phyloP scores from a whole-genome alignment of 2,797 vertebrate species.

The Brachyalestes nurse region DNA sequence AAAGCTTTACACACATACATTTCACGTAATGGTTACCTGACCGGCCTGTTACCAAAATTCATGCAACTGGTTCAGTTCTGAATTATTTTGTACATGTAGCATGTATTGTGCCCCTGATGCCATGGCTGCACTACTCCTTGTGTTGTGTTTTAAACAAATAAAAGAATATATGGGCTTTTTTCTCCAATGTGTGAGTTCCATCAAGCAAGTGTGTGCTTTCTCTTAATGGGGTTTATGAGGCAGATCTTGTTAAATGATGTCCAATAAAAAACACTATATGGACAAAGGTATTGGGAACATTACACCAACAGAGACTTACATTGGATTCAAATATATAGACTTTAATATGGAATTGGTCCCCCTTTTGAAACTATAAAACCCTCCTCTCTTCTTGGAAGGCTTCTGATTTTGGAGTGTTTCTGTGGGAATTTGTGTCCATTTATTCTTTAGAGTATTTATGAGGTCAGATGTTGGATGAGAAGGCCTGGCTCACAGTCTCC shows the following conservation, averaged over 20 bases:
- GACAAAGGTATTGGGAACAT: too few relatives aligned
- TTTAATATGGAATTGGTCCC: too few relatives aligned
- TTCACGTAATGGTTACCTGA: conserved; percentile 67
- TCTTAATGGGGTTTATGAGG: not conserved
- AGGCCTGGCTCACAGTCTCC: too few relatives aligned
- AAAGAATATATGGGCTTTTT: conserved; percentile 77
- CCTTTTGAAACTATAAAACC: too few relatives aligned
- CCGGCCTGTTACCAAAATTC: conserved; percentile 69
- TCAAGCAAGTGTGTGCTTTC: not conserved
- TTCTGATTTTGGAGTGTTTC: too few relatives aligned
- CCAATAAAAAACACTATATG: too few relatives aligned
- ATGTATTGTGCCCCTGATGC: conserved; percentile 82
- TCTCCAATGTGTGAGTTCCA: conserved; percentile 59
- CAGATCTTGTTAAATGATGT: not conserved
- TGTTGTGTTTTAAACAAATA: conserved; percentile 86
- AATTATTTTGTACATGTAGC: conserved; percentile 81
- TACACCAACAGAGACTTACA: too few relatives aligned
- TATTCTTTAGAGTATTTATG: too few relatives aligned
- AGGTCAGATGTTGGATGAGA: too few relatives aligned
- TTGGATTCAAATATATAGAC: too few relatives aligned
- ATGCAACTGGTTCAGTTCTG: conserved; percentile 70
- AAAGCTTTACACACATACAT: conserved; percentile 43
- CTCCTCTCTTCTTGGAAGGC: too few relatives aligned
- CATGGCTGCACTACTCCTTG: conserved; percentile 84
- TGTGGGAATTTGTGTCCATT: too few relatives aligned